A percentile compares a stretch with the other conserved stretches of the same genome.
Evolutionary conservation across 2,888 invertebrate genomes (phyloP).

Genomic region (Dilophus febrilis): DNA sequence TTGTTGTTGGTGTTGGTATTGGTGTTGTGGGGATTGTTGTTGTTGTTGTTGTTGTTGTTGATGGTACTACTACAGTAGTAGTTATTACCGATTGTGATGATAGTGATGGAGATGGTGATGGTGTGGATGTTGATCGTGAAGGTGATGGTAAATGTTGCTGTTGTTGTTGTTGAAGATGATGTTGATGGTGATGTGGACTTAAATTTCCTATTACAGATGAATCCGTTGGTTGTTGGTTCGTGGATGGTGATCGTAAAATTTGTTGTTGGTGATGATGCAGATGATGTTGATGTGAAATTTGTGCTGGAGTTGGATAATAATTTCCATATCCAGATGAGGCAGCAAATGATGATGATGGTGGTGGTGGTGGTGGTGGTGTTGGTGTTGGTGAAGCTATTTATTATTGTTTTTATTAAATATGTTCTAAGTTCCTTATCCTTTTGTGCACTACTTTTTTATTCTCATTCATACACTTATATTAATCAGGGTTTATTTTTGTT

Average conservation of each 20-base stretch:
- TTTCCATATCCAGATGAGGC: slow-evolving; percentile 5
- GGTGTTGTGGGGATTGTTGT: slow-evolving; percentile 13
- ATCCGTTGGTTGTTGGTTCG: too few relatives aligned
- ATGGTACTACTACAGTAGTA: slow-evolving; percentile 21
- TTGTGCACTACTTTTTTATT: too few relatives aligned
- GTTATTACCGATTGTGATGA: slow-evolving; percentile 9
- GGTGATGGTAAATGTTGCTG: slow-evolving; percentile 18
- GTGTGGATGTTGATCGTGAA: slow-evolving; percentile 22
- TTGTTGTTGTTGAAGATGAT: slow-evolving; percentile 14
- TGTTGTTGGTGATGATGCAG: slow-evolving; percentile 22
- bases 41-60: slow-evolving; percentile 20
- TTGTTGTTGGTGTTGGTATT: slow-evolving; percentile 12
- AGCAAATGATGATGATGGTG: neutral
- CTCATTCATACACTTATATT: too few relatives aligned
- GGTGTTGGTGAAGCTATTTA: too few relatives aligned
- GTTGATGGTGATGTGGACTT: slow-evolving; percentile 15
- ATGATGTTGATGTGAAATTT: slow-evolving; percentile 17
- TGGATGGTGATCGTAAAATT: slow-evolving; percentile 14
- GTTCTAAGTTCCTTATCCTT: too few relatives aligned
- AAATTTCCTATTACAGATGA: too few relatives aligned
- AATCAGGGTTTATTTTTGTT: too few relatives aligned
- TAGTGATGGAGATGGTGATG: slow-evolving; percentile 11
- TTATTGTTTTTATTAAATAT: too few relatives aligned
- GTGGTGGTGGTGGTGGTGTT: neutral
- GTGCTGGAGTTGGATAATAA: slow-evolving; percentile 14